phyloP scores from a whole-genome alignment of 1,140 invertebrate genomes.

The Drosophila prosaltans region DNA sequence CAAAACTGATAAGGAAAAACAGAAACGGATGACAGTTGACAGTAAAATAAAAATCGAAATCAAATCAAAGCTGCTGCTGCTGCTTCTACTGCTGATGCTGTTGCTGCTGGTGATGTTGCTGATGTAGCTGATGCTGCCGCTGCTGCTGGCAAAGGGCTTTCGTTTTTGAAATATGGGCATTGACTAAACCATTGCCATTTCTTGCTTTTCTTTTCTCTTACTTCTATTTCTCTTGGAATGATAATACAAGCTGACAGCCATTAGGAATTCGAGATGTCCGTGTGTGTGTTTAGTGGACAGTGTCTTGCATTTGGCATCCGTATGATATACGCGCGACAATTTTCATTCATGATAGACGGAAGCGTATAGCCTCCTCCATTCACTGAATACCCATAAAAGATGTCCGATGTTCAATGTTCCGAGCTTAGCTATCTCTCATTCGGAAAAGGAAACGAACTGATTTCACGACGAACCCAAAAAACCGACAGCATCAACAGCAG shows the following conservation, averaged over 20 bases:
- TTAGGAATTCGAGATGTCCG: slow-evolving; percentile 48
- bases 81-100: slow-evolving; percentile 18
- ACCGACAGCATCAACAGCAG: slow-evolving; percentile 29
- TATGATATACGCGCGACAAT: slow-evolving; percentile 71
- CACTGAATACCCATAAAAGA: slow-evolving; percentile 4
- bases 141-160: slow-evolving; percentile 29
- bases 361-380: slow-evolving; percentile 7
- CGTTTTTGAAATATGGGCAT: slow-evolving; percentile 62
- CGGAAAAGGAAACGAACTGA: slow-evolving; percentile 35
- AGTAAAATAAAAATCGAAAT: slow-evolving; percentile 55
- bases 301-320: slow-evolving; percentile 45
- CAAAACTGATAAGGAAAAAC: slow-evolving; percentile 68
- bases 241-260: slow-evolving; percentile 67
- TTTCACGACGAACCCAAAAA: slow-evolving; percentile 34
- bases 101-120: slow-evolving; percentile 13
- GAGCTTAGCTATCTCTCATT: slow-evolving; percentile 4
- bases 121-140: slow-evolving; percentile 23
- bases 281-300: slow-evolving; percentile 33
- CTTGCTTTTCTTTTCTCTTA: not conserved
- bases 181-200: slow-evolving; percentile 18
- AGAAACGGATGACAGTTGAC: slow-evolving; percentile 41
- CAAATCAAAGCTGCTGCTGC: slow-evolving; percentile 55
- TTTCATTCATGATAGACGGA: slow-evolving; percentile 63
- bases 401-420: slow-evolving; percentile 4
- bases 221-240: not conserved